phyloP scores from a whole-genome alignment of 2,797 vertebrate species.

The Anguilla megastoma region DNA sequence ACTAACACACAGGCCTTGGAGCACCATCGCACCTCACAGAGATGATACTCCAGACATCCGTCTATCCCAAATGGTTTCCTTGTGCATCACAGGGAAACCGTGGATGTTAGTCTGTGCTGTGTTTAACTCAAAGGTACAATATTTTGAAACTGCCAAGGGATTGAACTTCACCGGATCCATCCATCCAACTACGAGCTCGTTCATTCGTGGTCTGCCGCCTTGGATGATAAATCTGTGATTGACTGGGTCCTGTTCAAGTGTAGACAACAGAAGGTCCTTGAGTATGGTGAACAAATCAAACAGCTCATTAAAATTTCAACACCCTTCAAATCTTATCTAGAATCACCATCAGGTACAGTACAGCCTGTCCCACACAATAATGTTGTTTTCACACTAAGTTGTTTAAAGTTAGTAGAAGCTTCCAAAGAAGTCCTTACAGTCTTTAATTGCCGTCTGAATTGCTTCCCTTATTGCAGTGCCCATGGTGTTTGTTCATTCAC shows the following conservation, averaged over 20 bases:
- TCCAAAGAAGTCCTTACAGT: constrained; percentile 6
- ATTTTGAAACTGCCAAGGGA: background rate
- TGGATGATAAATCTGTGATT: background rate
- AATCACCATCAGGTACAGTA: background rate
- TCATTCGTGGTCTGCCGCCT: background rate
- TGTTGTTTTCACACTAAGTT: background rate
- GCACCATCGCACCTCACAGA: background rate
- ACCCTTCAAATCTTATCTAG: background rate
- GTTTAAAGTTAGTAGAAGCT: background rate
- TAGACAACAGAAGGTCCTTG: background rate
- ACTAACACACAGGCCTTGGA: background rate
- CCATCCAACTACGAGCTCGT: background rate
- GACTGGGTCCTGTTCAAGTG: background rate
- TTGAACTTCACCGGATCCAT: background rate
- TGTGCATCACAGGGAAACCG: background rate
- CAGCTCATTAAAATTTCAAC: background rate
- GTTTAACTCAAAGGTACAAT: background rate
- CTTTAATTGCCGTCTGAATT: background rate
- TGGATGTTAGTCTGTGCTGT: background rate
- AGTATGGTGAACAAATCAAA: background rate
- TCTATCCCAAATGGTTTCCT: background rate
- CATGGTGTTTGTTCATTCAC: background rate
- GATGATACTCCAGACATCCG: background rate
- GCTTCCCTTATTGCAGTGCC: background rate
- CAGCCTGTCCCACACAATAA: background rate